Conservation (phyloP, 2,888 invertebrate species). For the Morinoia aosen region DNA sequence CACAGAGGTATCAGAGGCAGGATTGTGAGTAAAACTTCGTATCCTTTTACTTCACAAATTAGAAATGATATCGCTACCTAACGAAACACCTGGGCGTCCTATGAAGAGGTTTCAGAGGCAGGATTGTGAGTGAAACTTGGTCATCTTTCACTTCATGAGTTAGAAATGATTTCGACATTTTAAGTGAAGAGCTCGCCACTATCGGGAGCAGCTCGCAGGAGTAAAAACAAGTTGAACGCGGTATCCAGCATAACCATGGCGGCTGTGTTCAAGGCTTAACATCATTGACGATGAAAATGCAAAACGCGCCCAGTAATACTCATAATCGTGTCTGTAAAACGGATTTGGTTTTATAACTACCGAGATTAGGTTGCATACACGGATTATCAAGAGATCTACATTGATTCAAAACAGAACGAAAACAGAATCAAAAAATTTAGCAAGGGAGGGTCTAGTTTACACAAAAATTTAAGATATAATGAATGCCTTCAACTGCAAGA, state of each 20-base stretch:
- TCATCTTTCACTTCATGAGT: neutral
- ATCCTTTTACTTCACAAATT: neutral
- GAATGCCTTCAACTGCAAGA: neutral
- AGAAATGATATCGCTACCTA: no score
- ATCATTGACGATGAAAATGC: neutral
- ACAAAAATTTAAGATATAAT: no score
- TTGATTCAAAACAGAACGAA: no score
- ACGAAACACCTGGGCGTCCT: no score
- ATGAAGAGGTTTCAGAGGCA: no score
- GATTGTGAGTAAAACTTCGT: no score
- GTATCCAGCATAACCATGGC: neutral
- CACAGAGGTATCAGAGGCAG: no score
- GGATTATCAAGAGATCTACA: neutral
- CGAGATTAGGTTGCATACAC: neutral
- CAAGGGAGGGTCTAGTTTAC: no score
- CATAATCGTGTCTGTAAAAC: neutral
- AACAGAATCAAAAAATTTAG: no score
- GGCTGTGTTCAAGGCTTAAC: neutral
- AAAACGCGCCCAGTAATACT: neutral
- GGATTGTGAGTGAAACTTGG: no score
- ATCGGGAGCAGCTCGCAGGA: neutral
- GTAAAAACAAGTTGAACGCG: neutral
- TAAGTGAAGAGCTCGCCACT: neutral
- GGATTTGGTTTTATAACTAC: neutral
- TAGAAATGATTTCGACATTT: neutral